A percentile compares a stretch with the other conserved stretches of the same genome.
Conservation (phyloP, 2,888 invertebrate genomes). For the Marasmarcha lunaedactyla region DNA sequence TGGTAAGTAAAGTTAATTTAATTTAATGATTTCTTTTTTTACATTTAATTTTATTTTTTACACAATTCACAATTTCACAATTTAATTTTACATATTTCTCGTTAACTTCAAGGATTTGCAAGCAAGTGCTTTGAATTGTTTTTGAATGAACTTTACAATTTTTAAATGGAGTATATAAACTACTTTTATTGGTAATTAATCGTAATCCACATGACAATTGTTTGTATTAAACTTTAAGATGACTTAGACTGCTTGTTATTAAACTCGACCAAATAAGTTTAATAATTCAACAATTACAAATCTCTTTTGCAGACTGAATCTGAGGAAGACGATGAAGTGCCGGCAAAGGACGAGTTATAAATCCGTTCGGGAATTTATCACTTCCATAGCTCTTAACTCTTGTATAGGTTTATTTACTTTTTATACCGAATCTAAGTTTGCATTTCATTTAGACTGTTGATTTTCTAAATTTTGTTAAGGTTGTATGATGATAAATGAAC, state of each 20-base stretch:
- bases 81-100: background rate
- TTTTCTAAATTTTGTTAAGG: constrained; percentile 37
- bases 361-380: constrained; percentile 12
- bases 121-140: too few relatives aligned
- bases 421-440: constrained; percentile 34
- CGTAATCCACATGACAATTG: too few relatives aligned
- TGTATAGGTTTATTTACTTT: constrained; percentile 48
- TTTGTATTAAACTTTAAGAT: too few relatives aligned
- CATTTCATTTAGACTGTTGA: constrained; percentile 53
- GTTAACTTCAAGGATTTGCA: background rate
- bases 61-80: constrained; percentile 1
- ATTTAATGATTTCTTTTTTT: background rate
- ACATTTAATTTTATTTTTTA: background rate
- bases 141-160: too few relatives aligned
- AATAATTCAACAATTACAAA: too few relatives aligned
- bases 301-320: constrained; percentile 57
- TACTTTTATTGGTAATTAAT: too few relatives aligned
- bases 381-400: constrained; percentile 51
- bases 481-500: constrained; percentile 19
- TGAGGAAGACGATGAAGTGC: constrained; percentile 79
- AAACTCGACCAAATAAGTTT: too few relatives aligned
- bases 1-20: constrained; percentile 36
- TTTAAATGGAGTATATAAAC: too few relatives aligned
- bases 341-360: constrained; percentile 86
- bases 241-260: too few relatives aligned